Evolutionary conservation across 2,888 invertebrate species (phyloP), one percentile per base, ranked within the genome.

Genomic region (Cyaniris semiargus): DNA sequence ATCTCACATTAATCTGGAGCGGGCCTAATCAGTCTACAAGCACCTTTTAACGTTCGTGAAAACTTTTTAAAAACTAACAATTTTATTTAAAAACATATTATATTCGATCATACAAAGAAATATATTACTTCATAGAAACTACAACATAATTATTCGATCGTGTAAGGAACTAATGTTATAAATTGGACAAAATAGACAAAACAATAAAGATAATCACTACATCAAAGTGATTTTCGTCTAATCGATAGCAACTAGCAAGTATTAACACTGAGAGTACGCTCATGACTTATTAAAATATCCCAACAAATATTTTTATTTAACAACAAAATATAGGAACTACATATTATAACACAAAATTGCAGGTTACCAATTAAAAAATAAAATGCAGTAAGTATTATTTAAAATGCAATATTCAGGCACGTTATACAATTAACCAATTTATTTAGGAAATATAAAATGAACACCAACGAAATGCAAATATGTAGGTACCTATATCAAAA

Each of bases 391-490:
- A 60, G 1, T 60, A 10, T 23, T 23, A 13, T 44, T 60, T 60
- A 60, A 66, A 66, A 66, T 66, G 66, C 66, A 66, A 66, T n/a
- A 58, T 21, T 21, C 15, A 66, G 66, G 66, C 27, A 15, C 60
- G 60, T 66, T 27, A 27, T 8, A 23, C 10, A 3, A 10, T 13
- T 15, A 66, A 66, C 15, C 15, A 27, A 31, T 66, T 66, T 31
- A 66, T 66, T 66, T 15, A 13, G 4, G 15, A 66, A 66, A 15
- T 66, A 18, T 66, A 18, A 27, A 66, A 66, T 66, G 27, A 66
- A 66, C 66, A 66, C 66, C 66, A 66, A 66, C 5, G 6, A 66
- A 66, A 66, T 66, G 66, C 66, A 66, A 23, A n/a, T n/a, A n/a
- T n/a, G n/a, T n/a, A n/a, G n/a, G n/a, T n/a, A n/a, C n/a, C 8